These are phyloP conservation scores for Ephydatia muelleri DNA, from an alignment of 37 sponge, comb jelly and placozoan species.

Conservation along the genomic window DNA sequence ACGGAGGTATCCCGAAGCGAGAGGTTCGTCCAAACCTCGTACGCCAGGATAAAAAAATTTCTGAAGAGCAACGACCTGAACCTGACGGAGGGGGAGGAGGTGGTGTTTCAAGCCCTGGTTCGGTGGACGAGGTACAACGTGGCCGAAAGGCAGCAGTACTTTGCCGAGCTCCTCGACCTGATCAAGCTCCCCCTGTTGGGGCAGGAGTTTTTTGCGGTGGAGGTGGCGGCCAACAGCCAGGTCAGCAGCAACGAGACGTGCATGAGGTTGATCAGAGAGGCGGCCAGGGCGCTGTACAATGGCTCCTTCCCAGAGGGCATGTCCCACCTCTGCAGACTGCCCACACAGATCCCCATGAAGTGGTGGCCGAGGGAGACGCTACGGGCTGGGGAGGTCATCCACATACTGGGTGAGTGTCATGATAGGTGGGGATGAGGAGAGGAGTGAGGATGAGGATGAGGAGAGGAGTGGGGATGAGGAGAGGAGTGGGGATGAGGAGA, in stretches of 20 bases:
- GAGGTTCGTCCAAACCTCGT: conserved; percentile 70
- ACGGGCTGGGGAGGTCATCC: conserved; percentile 82
- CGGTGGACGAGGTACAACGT: conserved; percentile 75
- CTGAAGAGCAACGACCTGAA: conserved; percentile 66
- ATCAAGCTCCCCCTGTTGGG: conserved; percentile 86
- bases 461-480: background rate
- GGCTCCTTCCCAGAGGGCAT: conserved; percentile 61
- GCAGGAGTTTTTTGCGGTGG: conserved; percentile 86
- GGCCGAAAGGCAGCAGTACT: conserved; percentile 48
- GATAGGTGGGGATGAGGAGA: background rate
- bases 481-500: too few species aligned
- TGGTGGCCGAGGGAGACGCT: conserved; percentile 93
- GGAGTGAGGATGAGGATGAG: background rate
- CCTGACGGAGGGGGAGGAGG: conserved; percentile 78
- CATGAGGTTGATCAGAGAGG: conserved; percentile 83
- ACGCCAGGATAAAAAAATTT: conserved; percentile 68
- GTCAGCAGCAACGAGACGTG: conserved; percentile 75
- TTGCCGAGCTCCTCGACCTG: conserved; percentile 65
- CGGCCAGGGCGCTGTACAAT: conserved; percentile 78
- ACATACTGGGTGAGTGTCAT: conserved; percentile 68
- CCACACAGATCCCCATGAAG: conserved; percentile 85
- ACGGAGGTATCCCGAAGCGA: conserved; percentile 36
- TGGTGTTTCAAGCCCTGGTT: conserved; percentile 74
- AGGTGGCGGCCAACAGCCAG: conserved; percentile 82
- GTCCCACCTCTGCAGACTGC: conserved; percentile 73